These are phyloP conservation scores for Cynocephalus volans DNA, from an alignment of 2,113 vertebrate genomes.

Conservation along the genomic window DNA sequence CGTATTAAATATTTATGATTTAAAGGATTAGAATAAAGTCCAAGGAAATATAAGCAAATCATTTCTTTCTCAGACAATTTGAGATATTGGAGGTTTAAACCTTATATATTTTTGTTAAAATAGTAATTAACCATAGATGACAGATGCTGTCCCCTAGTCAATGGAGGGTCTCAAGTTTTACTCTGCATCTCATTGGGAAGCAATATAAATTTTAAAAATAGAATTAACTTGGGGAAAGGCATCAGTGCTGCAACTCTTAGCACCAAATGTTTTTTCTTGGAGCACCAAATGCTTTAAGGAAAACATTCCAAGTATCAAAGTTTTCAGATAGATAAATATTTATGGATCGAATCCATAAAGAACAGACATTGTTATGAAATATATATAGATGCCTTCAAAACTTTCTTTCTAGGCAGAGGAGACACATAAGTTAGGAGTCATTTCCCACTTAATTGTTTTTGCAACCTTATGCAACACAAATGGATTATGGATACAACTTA, in stretches of 20 bases:
- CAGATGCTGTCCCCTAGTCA: slow-evolving; percentile 61
- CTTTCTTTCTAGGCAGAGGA: slow-evolving; percentile 81
- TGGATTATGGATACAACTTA: slow-evolving; percentile 62
- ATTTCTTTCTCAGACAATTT: slow-evolving; percentile 38
- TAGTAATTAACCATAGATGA: slow-evolving; percentile 79
- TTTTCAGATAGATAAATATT: slow-evolving; percentile 86
- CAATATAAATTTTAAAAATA: slow-evolving; percentile 72
- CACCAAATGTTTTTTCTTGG: slow-evolving; percentile 85
- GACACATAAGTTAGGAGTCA: slow-evolving; percentile 82
- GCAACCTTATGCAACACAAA: slow-evolving; percentile 76
- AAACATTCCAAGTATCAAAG: slow-evolving; percentile 78
- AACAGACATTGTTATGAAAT: slow-evolving; percentile 81
- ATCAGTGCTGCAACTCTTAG: slow-evolving; percentile 73
- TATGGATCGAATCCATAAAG: slow-evolving; percentile 81
- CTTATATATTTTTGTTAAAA: slow-evolving; percentile 51
- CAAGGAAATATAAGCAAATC: slow-evolving; percentile 50
- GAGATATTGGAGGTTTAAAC: slow-evolving; percentile 70
- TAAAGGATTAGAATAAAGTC: slow-evolving; percentile 60
- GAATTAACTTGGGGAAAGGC: slow-evolving; percentile 80
- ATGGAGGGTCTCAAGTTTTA: slow-evolving; percentile 80
- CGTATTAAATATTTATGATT: background rate
- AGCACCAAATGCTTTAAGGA: slow-evolving; percentile 82
- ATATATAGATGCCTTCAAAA: slow-evolving; percentile 82
- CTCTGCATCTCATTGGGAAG: slow-evolving; percentile 76
- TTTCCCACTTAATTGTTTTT: slow-evolving; percentile 82